These are phyloP conservation scores for Myrmecophaga tridactyla DNA, from an alignment of 2,113 vertebrate genomes.

Conservation along the genomic window DNA sequence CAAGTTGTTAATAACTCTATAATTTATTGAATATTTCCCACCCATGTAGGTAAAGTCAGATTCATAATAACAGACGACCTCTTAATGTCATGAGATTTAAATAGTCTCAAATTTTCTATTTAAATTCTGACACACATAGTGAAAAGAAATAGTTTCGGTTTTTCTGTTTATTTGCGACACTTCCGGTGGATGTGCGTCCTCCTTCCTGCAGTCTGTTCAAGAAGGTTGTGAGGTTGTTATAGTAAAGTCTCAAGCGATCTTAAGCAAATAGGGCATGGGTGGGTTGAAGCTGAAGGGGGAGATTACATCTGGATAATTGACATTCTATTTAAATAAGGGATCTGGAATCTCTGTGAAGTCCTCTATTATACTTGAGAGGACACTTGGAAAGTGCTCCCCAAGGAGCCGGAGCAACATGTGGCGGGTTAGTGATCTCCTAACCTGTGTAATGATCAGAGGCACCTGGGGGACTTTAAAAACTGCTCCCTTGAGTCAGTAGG, in stretches of 20 bases:
- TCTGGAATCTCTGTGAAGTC: not conserved
- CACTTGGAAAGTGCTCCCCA: not conserved
- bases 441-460: not conserved
- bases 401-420: fast-evolving
- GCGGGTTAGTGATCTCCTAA: not conserved
- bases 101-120: not conserved
- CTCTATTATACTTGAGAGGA: not conserved
- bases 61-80: not conserved
- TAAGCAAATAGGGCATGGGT: not conserved
- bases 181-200: not conserved
- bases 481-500: not conserved
- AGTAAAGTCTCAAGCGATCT: not conserved
- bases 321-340: not conserved
- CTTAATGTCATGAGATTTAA: not conserved
- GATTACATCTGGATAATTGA: not conserved
- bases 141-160: not conserved
- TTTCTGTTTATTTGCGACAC: not conserved
- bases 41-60: not conserved
- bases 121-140: not conserved
- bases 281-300: not conserved
- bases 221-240: not conserved
- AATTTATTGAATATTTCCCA: not conserved
- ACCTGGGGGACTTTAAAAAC: not conserved
- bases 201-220: not conserved
- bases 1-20: not conserved